Percentiles rank a stretch among this genome's conserved stretches.
These are phyloP conservation scores for Takifugu ocellatus DNA, from an alignment of 2,797 vertebrate species.

Conservation along the genomic window DNA sequence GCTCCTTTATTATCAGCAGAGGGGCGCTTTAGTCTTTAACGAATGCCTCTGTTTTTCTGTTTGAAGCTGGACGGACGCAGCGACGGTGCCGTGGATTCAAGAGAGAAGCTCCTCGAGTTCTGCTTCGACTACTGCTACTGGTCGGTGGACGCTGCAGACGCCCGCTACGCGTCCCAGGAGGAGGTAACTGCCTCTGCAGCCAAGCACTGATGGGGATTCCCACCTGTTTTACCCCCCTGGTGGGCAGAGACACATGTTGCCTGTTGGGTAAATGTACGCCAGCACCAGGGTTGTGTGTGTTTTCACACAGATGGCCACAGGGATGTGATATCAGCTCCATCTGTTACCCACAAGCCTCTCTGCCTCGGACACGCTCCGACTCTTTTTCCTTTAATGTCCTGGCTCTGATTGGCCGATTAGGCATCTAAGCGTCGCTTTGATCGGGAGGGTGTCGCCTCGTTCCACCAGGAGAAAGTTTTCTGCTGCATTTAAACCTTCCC, in stretches of 20 bases:
- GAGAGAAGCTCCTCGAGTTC: conserved; percentile 88
- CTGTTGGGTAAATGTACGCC: conserved; percentile 4
- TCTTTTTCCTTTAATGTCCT: conserved; percentile 47
- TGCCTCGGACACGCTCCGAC: conserved; percentile 35
- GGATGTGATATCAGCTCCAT: conserved; percentile 60
- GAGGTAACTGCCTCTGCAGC: conserved; percentile 70
- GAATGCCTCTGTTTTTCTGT: neutral
- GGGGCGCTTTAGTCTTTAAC: no score
- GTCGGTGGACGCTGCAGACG: conserved; percentile 87
- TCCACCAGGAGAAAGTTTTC: neutral
- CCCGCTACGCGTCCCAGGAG: conserved; percentile 92
- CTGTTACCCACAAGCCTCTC: conserved; percentile 58
- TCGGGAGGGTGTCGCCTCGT: conserved; percentile 32
- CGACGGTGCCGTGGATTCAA: conserved; percentile 80
- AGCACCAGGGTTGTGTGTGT: conserved; percentile 37
- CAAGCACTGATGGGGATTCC: neutral
- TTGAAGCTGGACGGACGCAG: conserved; percentile 82
- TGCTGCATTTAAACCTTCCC: no score
- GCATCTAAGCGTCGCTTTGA: conserved; percentile 49
- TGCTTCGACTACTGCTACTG: conserved; percentile 98
- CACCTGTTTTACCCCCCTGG: neutral
- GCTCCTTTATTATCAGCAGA: neutral
- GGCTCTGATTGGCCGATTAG: conserved; percentile 48
- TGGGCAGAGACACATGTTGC: conserved; percentile 15
- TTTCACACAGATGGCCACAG: conserved; percentile 56